Evolutionary conservation across 1,140 invertebrate genomes (phyloP).

Genomic region (Hypsibius dujardini): DNA sequence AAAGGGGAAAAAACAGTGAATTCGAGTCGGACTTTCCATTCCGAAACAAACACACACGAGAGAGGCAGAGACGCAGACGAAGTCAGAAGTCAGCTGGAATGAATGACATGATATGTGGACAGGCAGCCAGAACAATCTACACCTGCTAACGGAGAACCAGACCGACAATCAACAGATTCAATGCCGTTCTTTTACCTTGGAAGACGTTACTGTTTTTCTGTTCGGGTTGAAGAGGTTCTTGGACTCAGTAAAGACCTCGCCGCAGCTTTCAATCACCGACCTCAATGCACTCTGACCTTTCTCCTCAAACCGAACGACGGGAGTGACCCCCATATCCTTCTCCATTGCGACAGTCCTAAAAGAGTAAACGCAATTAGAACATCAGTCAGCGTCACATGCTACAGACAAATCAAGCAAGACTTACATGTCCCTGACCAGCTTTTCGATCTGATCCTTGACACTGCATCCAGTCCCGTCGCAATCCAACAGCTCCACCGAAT

Average conservation of each 20-base stretch:
- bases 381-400: background rate
- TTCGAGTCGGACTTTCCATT: no score
- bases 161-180: no score
- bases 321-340: background rate
- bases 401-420: background rate
- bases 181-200: no score
- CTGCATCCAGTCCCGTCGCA: background rate
- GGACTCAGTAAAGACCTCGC: background rate
- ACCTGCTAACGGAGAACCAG: no score
- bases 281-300: background rate
- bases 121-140: no score
- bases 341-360: background rate
- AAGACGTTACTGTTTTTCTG: no score
- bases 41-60: no score
- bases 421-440: conserved; percentile 1
- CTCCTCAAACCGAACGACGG: conserved; percentile 1
- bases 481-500: conserved; percentile 12
- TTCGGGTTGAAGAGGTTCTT: no score
- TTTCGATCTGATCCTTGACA: background rate
- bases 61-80: no score
- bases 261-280: background rate
- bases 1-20: background rate
- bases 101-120: no score
- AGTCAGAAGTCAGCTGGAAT: no score
- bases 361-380: background rate